phyloP scores from a whole-genome alignment of 2,797 vertebrate species.

The Valencia hispanica region DNA sequence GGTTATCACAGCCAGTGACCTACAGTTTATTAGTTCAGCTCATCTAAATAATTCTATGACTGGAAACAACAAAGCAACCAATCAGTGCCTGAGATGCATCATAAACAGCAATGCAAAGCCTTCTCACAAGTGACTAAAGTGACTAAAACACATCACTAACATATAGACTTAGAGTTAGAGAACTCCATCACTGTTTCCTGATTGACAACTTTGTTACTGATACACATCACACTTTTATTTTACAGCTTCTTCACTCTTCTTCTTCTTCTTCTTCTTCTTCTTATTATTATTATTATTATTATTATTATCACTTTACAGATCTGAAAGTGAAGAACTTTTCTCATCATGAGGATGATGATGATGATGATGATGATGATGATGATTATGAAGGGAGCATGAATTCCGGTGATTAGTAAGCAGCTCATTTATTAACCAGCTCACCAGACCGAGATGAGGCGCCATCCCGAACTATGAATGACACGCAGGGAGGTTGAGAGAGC shows the following conservation, averaged over 20 bases:
- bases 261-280: too few species aligned
- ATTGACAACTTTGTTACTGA: background rate
- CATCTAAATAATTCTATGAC: constrained; percentile 14
- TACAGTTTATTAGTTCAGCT: constrained; percentile 45
- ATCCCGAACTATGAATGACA: background rate
- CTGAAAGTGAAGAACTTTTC: background rate
- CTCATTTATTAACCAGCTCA: background rate
- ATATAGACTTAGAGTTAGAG: background rate
- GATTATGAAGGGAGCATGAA: background rate
- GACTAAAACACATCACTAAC: too few species aligned
- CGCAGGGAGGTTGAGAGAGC: background rate
- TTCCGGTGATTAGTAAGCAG: background rate
- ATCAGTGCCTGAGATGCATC: background rate
- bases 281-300: too few species aligned
- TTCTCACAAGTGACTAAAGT: too few species aligned
- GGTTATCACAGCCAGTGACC: background rate
- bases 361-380: background rate
- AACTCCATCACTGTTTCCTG: background rate
- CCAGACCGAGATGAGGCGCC: background rate
- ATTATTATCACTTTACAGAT: too few species aligned
- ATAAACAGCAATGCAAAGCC: background rate
- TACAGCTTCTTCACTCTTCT: too few species aligned
- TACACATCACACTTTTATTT: background rate
- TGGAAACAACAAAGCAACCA: constrained; percentile 3
- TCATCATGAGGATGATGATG: background rate